phyloP scores from a whole-genome alignment of 2,888 invertebrate genomes.

The Pachycephus smyrnensis region DNA sequence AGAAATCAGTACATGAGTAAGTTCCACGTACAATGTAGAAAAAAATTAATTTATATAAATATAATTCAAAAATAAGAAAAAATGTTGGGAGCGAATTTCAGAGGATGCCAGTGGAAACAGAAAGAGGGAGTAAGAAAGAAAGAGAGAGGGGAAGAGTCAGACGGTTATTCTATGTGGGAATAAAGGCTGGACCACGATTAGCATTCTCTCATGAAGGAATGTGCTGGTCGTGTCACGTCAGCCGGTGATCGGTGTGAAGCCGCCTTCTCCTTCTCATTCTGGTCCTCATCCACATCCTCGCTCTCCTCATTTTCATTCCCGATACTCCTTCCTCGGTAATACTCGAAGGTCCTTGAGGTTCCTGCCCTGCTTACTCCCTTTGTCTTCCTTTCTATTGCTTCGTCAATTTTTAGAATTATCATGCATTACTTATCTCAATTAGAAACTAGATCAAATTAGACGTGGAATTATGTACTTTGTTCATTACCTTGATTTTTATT shows the following conservation, averaged over 20 bases:
- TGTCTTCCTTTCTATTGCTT: conserved; percentile 22
- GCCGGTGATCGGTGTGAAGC: conserved; percentile 57
- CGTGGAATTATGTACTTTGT: no score
- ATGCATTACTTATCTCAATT: no score
- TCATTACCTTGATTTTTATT: no score
- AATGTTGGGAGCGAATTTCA: no score
- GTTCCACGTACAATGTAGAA: no score
- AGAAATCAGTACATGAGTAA: no score
- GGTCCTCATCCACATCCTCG: conserved; percentile 25
- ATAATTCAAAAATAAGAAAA: no score
- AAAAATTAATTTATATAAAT: no score
- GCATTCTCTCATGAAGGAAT: conserved; percentile 61
- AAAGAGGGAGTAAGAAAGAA: conserved; percentile 15
- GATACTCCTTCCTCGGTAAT: not conserved
- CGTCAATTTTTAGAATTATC: conserved; percentile 21
- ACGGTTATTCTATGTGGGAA: conserved; percentile 21
- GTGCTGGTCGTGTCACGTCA: conserved; percentile 58
- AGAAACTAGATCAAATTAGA: no score
- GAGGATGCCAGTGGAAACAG: not conserved
- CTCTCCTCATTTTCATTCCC: conserved; percentile 8
- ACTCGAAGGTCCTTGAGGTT: conserved; percentile 5
- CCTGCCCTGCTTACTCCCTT: conserved; percentile 15
- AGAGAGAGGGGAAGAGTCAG: conserved; percentile 33
- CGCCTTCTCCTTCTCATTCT: conserved; percentile 48
- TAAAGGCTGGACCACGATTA: conserved; percentile 55